Percentiles rank a stretch among this genome's conserved stretches.
These are phyloP conservation scores for Rugalucina vietnamica DNA, from an alignment of 2,888 invertebrate genomes.

Conservation along the genomic window DNA sequence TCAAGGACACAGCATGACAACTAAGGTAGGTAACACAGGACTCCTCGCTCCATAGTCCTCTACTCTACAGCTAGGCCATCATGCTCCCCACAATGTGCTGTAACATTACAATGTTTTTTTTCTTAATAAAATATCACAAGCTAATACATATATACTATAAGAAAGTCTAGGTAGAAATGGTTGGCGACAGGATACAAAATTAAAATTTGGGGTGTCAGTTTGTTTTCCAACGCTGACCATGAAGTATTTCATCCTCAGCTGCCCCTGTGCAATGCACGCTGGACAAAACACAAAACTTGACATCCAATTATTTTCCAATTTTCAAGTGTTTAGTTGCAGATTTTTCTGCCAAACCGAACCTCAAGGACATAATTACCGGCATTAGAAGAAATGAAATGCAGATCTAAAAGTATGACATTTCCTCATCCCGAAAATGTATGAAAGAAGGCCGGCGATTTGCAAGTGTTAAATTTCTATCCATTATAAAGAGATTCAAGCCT, in stretches of 20 bases:
- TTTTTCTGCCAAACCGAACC: not conserved
- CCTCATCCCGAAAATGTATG: not conserved
- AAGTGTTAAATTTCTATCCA: conserved; percentile 1
- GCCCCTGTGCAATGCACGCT: not conserved
- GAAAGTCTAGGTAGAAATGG: too few relatives aligned
- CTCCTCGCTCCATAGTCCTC: too few relatives aligned
- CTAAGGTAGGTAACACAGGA: too few relatives aligned
- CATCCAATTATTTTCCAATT: conserved; percentile 16
- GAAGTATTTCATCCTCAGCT: conserved; percentile 2
- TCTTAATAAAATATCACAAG: too few relatives aligned
- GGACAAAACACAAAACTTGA: not conserved
- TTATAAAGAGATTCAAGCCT: conserved; percentile 1
- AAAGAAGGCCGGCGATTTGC: not conserved
- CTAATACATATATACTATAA: too few relatives aligned
- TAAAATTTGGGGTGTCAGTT: too few relatives aligned
- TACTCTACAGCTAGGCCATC: too few relatives aligned
- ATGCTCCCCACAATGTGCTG: too few relatives aligned
- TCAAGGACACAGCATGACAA: too few relatives aligned
- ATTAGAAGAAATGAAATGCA: conserved; percentile 10
- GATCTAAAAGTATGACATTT: conserved; percentile 14
- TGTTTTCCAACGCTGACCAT: too few relatives aligned
- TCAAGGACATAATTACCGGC: conserved; percentile 11
- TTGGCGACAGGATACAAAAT: too few relatives aligned
- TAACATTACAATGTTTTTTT: too few relatives aligned
- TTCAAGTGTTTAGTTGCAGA: conserved; percentile 11